Conservation (phyloP, 2,797 vertebrate species). For the Choloepus didactylus region DNA sequence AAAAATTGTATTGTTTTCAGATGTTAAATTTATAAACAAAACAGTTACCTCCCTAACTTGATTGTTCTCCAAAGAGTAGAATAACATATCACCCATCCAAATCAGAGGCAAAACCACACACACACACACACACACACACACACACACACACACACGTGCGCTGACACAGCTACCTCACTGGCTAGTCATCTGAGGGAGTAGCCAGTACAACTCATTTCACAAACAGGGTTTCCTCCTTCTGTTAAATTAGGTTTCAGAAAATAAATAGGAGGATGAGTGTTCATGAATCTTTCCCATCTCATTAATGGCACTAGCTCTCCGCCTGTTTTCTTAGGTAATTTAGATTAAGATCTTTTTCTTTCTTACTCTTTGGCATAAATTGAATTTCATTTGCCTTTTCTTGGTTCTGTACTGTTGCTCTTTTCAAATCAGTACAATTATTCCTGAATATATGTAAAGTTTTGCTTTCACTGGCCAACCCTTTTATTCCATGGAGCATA, state of each 20-base stretch:
- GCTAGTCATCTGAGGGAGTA: not conserved
- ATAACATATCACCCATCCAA: not conserved
- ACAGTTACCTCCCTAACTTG: not conserved
- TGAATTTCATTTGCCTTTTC: not conserved
- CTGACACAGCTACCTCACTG: fast-evolving
- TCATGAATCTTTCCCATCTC: not conserved
- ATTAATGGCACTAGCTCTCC: not conserved
- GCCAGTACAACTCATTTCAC: not conserved
- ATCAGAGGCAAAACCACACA: not conserved
- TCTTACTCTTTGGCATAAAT: not conserved
- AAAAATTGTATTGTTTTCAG: not conserved
- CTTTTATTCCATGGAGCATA: not conserved
- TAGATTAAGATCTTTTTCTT: not conserved
- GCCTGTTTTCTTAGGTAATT: not conserved
- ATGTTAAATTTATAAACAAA: not conserved
- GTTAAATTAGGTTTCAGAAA: constrained; percentile 28
- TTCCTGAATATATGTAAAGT: not conserved
- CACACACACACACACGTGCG: not conserved
- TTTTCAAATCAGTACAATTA: constrained; percentile 38
- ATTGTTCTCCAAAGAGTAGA: not conserved
- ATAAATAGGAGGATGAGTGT: not conserved
- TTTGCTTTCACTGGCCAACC: not conserved
- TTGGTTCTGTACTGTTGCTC: not conserved
- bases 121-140: not conserved
- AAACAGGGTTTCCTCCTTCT: not conserved